Evolutionary conservation across 2,113 vertebrate species (phyloP).

Genomic region (Origma solitaria): DNA sequence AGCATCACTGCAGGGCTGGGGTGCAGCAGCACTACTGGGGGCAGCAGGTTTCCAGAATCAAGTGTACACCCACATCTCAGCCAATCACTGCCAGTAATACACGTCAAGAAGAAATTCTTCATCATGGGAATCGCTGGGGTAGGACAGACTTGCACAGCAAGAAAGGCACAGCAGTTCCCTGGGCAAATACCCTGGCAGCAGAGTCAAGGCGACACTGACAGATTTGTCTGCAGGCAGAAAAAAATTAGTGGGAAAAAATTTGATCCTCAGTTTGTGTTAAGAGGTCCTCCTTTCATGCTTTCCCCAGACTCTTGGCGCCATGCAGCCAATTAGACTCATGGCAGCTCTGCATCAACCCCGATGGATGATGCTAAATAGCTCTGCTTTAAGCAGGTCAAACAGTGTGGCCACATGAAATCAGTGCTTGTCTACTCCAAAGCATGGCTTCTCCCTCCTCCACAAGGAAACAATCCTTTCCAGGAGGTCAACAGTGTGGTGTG

Average conservation of each 20-base stretch:
- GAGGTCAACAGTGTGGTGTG: neutral
- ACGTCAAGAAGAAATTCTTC: neutral
- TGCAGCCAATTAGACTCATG: neutral
- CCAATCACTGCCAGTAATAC: rapidly evolving
- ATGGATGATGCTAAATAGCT: neutral
- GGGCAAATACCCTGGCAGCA: neutral
- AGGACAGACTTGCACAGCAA: rapidly evolving
- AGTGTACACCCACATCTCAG: neutral
- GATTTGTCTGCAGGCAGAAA: neutral
- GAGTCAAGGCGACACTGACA: neutral
- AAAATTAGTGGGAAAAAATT: neutral
- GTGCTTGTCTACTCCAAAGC: neutral
- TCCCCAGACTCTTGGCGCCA: neutral
- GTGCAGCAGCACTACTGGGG: neutral
- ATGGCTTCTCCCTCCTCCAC: neutral
- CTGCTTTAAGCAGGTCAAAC: neutral
- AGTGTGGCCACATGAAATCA: neutral
- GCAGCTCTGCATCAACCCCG: neutral
- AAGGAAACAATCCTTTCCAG: neutral
- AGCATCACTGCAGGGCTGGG: neutral
- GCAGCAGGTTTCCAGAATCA: neutral
- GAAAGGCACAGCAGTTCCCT: neutral
- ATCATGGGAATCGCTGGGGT: rapidly evolving
- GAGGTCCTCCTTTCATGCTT: neutral
- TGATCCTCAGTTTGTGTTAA: neutral